These are phyloP conservation scores for Ondatra zibethicus DNA, from an alignment of 2,113 vertebrate species.

Conservation along the genomic window DNA sequence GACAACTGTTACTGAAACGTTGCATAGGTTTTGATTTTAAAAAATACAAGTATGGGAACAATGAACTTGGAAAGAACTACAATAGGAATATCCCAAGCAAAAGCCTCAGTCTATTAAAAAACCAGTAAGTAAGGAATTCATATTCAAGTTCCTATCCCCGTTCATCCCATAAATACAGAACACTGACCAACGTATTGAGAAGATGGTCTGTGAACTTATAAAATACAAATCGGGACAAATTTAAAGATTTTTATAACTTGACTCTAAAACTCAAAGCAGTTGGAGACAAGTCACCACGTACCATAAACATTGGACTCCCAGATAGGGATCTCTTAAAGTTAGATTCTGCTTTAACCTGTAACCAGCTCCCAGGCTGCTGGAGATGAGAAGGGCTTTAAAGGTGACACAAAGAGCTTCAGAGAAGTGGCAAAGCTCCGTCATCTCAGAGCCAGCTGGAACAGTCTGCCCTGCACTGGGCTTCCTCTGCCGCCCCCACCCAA, in stretches of 20 bases:
- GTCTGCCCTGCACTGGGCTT: background rate
- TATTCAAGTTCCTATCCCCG: background rate
- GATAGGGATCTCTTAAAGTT: background rate
- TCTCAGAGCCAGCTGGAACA: background rate
- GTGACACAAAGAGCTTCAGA: background rate
- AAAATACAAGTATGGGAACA: background rate
- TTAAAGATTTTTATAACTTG: background rate
- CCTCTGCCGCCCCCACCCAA: background rate
- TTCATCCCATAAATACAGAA: background rate
- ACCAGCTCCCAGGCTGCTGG: background rate
- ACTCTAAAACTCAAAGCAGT: background rate
- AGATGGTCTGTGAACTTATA: background rate
- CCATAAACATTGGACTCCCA: background rate
- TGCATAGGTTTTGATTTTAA: conserved; percentile 3
- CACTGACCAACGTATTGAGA: background rate
- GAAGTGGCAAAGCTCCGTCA: background rate
- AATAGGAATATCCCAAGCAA: background rate
- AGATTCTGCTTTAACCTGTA: background rate
- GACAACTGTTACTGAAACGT: conserved; percentile 7
- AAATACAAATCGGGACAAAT: background rate
- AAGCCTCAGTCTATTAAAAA: conserved; percentile 21
- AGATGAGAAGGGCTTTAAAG: background rate
- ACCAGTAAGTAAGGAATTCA: conserved; percentile 9
- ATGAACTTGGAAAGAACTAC: conserved; percentile 42
- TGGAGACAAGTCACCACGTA: background rate